Conservation (phyloP, 1,140 invertebrate genomes). For the Camponotus vicinus region DNA sequence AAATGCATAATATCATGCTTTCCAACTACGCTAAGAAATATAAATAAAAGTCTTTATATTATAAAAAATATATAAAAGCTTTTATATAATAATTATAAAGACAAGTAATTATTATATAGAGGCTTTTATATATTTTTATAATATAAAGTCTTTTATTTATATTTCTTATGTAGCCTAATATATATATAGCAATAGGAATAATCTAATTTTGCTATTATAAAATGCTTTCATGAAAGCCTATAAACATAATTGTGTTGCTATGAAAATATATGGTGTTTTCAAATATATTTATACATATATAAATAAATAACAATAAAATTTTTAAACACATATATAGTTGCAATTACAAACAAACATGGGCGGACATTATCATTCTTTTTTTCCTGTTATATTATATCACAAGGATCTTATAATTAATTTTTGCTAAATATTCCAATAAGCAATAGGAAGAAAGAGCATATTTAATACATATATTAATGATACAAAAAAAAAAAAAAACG, state of each 20-base stretch:
- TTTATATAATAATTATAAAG: too few relatives aligned
- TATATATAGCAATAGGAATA: background rate
- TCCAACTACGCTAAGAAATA: background rate
- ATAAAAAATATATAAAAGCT: background rate
- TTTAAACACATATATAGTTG: background rate
- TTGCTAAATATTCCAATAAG: too few relatives aligned
- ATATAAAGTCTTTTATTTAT: too few relatives aligned
- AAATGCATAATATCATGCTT: slow-evolving; percentile 19
- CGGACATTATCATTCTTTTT: background rate
- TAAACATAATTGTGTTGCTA: background rate
- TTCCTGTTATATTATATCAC: background rate
- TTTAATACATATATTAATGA: background rate
- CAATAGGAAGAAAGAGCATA: background rate
- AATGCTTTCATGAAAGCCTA: background rate
- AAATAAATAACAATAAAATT: background rate
- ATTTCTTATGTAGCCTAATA: too few relatives aligned
- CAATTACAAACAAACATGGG: background rate
- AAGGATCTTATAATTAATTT: too few relatives aligned
- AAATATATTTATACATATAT: too few relatives aligned
- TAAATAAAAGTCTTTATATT: background rate
- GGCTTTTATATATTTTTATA: too few relatives aligned
- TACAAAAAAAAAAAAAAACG: slow-evolving; percentile 16
- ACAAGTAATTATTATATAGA: too few relatives aligned
- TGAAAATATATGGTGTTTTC: background rate
- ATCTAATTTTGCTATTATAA: background rate